Conservation (phyloP, 1,140 invertebrate species). For the Drosophila asahinai region DNA sequence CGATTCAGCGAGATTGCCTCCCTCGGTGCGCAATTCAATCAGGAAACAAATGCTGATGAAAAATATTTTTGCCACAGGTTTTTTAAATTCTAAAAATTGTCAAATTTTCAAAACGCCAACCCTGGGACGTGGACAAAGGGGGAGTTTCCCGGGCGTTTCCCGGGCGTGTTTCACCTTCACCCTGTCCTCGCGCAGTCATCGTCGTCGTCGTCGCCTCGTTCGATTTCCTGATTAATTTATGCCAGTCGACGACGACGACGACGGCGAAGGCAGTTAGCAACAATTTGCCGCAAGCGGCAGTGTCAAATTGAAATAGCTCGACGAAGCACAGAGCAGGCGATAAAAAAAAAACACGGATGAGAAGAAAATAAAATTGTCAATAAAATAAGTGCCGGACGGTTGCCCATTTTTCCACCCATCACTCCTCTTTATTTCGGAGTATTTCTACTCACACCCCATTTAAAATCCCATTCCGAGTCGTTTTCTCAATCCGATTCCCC, state of each 20-base stretch:
- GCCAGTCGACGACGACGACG: constrained; percentile 38
- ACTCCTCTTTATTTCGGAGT: constrained; percentile 3
- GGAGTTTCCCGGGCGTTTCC: background rate
- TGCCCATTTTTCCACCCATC: constrained; percentile 26
- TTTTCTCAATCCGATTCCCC: constrained; percentile 19
- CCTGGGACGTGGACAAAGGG: constrained; percentile 52
- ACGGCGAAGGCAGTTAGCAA: constrained; percentile 65
- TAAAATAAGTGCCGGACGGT: constrained; percentile 71
- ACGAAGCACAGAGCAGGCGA: constrained; percentile 6
- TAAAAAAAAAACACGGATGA: constrained; percentile 2
- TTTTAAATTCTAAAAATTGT: constrained; percentile 66
- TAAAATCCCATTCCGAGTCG: constrained; percentile 11
- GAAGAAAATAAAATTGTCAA: constrained; percentile 73
- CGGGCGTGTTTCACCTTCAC: constrained; percentile 25
- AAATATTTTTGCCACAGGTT: constrained; percentile 68
- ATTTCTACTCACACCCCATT: background rate
- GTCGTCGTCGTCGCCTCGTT: constrained; percentile 48
- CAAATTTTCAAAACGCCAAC: constrained; percentile 46
- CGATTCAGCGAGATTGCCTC: constrained; percentile 25
- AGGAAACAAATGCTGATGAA: constrained; percentile 78
- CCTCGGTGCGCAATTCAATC: constrained; percentile 58
- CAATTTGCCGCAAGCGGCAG: constrained; percentile 78
- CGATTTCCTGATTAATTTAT: constrained; percentile 83
- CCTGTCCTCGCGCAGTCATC: no score
- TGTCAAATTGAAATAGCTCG: constrained; percentile 73